phyloP scores from a whole-genome alignment of 1,140 invertebrate genomes.

The Zaprionus tsacasi region DNA sequence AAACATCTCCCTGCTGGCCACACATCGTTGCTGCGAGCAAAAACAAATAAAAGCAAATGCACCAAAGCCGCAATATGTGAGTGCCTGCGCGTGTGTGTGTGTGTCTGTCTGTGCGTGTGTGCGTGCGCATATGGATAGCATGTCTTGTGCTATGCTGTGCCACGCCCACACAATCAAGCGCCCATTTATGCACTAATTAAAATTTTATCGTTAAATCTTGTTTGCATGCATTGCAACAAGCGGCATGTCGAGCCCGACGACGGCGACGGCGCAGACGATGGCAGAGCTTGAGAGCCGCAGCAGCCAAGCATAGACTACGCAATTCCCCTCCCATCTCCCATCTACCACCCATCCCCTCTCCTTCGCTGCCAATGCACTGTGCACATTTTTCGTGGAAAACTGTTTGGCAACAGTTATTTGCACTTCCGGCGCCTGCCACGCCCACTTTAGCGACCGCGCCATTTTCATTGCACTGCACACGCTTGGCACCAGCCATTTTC shows the following conservation, averaged over 20 bases:
- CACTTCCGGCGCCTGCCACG: constrained; percentile 61
- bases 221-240: constrained; percentile 80
- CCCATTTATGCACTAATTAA: constrained; percentile 83
- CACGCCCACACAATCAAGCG: constrained; percentile 81
- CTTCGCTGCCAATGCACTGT: constrained; percentile 50
- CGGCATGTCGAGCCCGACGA: constrained; percentile 45
- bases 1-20: not conserved
- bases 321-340: not conserved
- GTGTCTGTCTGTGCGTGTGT: constrained; percentile 6
- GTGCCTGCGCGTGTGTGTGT: not conserved
- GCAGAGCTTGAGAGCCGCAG: constrained; percentile 20
- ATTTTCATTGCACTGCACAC: constrained; percentile 45
- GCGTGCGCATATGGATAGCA: constrained; percentile 39
- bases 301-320: constrained; percentile 15
- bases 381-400: constrained; percentile 73
- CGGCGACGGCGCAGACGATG: constrained; percentile 5
- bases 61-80: constrained; percentile 69
- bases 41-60: constrained; percentile 75
- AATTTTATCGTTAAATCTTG: constrained; percentile 83
- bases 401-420: constrained; percentile 82
- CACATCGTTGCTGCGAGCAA: constrained; percentile 28
- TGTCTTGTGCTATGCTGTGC: constrained; percentile 54
- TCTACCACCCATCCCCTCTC: not conserved
- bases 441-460: constrained; percentile 16
- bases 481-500: constrained; percentile 57